Evolutionary conservation across 2,797 vertebrate species (phyloP).

Genomic region (Arremon aurantiirostris): DNA sequence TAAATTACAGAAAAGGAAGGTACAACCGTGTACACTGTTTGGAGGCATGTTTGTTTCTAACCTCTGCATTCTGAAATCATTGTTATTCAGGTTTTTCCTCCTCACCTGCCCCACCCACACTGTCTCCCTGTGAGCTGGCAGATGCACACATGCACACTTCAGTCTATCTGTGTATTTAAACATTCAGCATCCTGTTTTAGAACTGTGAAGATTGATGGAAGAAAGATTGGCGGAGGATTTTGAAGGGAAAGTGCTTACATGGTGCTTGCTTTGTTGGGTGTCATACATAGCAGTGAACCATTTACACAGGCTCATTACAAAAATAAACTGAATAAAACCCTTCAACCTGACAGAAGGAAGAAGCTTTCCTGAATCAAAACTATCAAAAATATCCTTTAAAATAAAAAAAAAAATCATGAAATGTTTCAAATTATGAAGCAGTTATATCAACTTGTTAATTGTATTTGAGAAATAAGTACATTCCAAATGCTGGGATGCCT

Average conservation of each 20-base stretch:
- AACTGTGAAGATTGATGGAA: not conserved
- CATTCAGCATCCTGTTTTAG: not conserved
- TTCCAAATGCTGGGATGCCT: not conserved
- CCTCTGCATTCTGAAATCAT: constrained; percentile 22
- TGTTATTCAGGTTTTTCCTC: not conserved
- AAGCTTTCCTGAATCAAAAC: not conserved
- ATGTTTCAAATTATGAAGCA: not conserved
- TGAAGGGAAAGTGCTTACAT: not conserved
- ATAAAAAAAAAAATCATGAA: not conserved
- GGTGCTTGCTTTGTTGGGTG: not conserved
- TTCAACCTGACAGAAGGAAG: not conserved
- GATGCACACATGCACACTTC: not conserved
- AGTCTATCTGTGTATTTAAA: not conserved
- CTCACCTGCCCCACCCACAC: not conserved
- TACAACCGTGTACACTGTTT: constrained; percentile 9
- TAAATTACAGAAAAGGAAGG: constrained; percentile 17
- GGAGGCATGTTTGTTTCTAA: constrained; percentile 3
- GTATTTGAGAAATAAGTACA: not conserved
- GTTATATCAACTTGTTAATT: constrained; percentile 13
- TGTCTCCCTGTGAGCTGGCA: not conserved
- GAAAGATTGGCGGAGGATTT: not conserved
- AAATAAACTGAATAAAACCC: not conserved
- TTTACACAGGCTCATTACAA: not conserved
- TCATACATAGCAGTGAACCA: not conserved
- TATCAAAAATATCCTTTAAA: not conserved